Percentiles rank a stretch among this genome's conserved stretches.
Evolutionary conservation across 1,140 invertebrate species (phyloP).

Genomic region (Drosophila ohnishii): DNA sequence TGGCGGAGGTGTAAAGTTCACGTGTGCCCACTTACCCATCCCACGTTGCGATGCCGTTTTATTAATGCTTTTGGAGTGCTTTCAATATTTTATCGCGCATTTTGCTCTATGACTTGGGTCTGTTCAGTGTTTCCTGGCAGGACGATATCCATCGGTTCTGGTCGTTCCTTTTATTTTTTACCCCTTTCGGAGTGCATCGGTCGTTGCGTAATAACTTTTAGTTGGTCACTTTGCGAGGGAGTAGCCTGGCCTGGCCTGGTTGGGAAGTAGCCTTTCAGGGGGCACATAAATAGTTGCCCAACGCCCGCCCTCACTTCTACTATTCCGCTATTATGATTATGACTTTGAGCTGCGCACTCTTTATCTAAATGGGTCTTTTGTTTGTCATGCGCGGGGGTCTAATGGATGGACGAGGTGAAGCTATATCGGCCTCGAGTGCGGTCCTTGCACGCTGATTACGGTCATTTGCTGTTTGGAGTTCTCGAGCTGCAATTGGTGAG

Average conservation of each 20-base stretch:
- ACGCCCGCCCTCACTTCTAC: conserved; percentile 18
- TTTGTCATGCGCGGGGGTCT: conserved; percentile 52
- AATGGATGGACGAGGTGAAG: conserved; percentile 67
- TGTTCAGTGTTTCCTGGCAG: conserved; percentile 35
- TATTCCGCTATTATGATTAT: conserved; percentile 70
- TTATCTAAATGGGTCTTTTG: conserved; percentile 81
- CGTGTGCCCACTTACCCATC: conserved; percentile 76
- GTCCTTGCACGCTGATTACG: conserved; percentile 47
- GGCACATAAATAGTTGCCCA: conserved; percentile 62
- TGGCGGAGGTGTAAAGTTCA: conserved; percentile 75
- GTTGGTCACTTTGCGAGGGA: conserved; percentile 52
- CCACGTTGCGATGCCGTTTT: conserved; percentile 50
- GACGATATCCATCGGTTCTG: conserved; percentile 55
- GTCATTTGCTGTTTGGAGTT: conserved; percentile 50
- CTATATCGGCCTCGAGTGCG: conserved; percentile 15
- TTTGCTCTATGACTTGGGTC: conserved; percentile 54
- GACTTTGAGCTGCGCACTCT: conserved; percentile 64
- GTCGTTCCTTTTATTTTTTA: conserved; percentile 31
- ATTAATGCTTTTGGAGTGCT: conserved; percentile 81
- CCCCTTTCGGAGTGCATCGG: conserved; percentile 63
- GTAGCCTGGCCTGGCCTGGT: background rate
- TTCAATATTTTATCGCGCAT: conserved; percentile 79
- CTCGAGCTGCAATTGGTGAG: conserved; percentile 29
- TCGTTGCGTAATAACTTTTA: conserved; percentile 77
- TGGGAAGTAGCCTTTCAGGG: conserved; percentile 1